phyloP scores from a whole-genome alignment of 2,888 invertebrate genomes.

The Rapana venosa region DNA sequence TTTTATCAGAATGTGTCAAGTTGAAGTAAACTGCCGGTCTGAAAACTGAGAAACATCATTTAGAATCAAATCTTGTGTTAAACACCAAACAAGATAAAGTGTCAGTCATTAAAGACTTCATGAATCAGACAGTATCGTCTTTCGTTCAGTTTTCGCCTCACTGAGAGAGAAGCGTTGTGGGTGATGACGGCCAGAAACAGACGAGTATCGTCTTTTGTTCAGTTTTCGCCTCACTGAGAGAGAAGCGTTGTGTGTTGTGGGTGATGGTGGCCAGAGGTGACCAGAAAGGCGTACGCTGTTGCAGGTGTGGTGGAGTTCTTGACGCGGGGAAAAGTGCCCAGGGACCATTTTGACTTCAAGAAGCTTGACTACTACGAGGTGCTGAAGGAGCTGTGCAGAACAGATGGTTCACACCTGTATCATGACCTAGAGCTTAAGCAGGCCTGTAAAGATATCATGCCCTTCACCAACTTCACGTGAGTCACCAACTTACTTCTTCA shows the following conservation, averaged over 20 bases:
- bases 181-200: constrained; percentile 77
- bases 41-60: too few relatives aligned
- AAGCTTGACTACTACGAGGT: constrained; percentile 94
- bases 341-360: constrained; percentile 97
- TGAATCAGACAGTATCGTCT: too few relatives aligned
- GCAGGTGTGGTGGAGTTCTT: constrained; percentile 79
- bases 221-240: too few relatives aligned
- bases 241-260: too few relatives aligned
- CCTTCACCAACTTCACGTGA: constrained; percentile 98
- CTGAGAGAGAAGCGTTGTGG: too few relatives aligned
- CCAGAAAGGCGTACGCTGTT: not conserved
- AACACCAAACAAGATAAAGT: too few relatives aligned
- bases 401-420: constrained; percentile 83
- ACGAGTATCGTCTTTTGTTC: too few relatives aligned
- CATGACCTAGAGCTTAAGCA: constrained; percentile 97
- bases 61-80: too few relatives aligned
- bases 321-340: constrained; percentile 90
- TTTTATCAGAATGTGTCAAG: too few relatives aligned
- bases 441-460: constrained; percentile 96
- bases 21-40: too few relatives aligned
- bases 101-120: too few relatives aligned
- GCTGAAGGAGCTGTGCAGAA: constrained; percentile 86
- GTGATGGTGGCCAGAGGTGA: constrained; percentile 83
- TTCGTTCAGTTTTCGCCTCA: too few relatives aligned
- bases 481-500: constrained; percentile 67